phyloP scores from a whole-genome alignment of 2,888 invertebrate species.

The Ormia ochracea region DNA sequence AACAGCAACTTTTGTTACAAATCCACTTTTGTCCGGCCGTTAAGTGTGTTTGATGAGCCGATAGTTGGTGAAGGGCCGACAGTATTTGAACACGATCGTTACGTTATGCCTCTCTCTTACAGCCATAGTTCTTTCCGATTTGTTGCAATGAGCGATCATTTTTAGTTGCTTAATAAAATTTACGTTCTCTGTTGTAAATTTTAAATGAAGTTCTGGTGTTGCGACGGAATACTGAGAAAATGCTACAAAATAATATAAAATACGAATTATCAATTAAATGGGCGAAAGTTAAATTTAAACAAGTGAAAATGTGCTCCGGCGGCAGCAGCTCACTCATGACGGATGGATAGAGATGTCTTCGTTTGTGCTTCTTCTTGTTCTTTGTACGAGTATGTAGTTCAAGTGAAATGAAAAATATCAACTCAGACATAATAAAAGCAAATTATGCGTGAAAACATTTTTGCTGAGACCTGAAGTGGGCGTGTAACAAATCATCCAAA shows the following conservation, averaged over 20 bases:
- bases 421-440: slow-evolving; percentile 40
- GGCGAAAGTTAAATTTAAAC: not conserved
- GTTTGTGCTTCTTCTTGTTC: not conserved
- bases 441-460: slow-evolving; percentile 36
- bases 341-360: not conserved
- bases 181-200: slow-evolving; percentile 11
- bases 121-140: not conserved
- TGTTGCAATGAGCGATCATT: not conserved
- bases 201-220: slow-evolving; percentile 32
- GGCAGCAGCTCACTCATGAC: not conserved
- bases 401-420: slow-evolving; percentile 21
- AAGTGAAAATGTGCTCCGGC: not conserved
- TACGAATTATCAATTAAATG: slow-evolving; percentile 42
- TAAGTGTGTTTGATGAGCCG: slow-evolving; percentile 5
- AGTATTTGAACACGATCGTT: not conserved
- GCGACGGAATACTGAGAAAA: not conserved
- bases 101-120: not conserved
- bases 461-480: slow-evolving; percentile 32
- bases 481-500: slow-evolving; percentile 39
- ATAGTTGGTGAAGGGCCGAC: slow-evolving; percentile 12
- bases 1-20: slow-evolving; percentile 2
- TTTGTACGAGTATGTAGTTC: slow-evolving; percentile 5
- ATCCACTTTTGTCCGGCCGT: not conserved
- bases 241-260: not conserved
- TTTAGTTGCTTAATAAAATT: not conserved